Base-by-base conservation (phyloP, 2,797 vertebrate species). In the Pseudomugil gertrudae region DNA sequence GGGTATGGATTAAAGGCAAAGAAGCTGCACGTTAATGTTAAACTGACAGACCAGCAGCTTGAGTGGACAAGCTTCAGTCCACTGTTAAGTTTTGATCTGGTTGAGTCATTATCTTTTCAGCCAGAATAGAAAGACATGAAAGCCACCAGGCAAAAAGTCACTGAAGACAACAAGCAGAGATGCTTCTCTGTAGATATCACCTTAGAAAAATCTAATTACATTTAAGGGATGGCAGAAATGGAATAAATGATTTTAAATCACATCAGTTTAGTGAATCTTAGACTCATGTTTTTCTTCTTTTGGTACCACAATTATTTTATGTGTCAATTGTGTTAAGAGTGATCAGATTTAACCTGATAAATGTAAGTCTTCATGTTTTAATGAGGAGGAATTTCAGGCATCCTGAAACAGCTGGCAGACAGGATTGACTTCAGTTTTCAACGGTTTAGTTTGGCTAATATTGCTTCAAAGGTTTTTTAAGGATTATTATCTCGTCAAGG, bases 61-160 rank as follows among this genome's bases (percentile, higher is more conserved):
- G 17, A 30, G 29, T 32, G 9, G 17, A 54, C 30, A 17, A 15
- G 51, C 17, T 13, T 4, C 10, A 4, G 4, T 29, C 58, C 33
- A 23, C 29, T 32, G 23, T 4, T 19, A 21, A 26, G 3, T 57
- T 9, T 57, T 66, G 23, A 2, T 48, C 33, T 21, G 4, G 27
- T 32, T 15, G 32, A 24, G 11, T 32, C 24, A 21, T 51, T 48
- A 14, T 57, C 27, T 30, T 57, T 21, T 29, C 30, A 33, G 38
- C 63, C 38, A 51, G 47, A 61, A 51, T 40, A 9, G 48, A 57
- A n/a, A 43, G 59, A 69, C 69, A 59, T 32, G 40, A 50, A 74
- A 60, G 51, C 57, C 66, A 66, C 74, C 52, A 51, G 11, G 32
- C 19, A 33, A 57, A 59, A 24, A 57, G n/a, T 43, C 14, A 70